Percentiles rank a stretch among this genome's conserved stretches.
These are phyloP conservation scores for Lacerta viridis DNA, from an alignment of 2,797 vertebrate genomes.

Conservation along the genomic window DNA sequence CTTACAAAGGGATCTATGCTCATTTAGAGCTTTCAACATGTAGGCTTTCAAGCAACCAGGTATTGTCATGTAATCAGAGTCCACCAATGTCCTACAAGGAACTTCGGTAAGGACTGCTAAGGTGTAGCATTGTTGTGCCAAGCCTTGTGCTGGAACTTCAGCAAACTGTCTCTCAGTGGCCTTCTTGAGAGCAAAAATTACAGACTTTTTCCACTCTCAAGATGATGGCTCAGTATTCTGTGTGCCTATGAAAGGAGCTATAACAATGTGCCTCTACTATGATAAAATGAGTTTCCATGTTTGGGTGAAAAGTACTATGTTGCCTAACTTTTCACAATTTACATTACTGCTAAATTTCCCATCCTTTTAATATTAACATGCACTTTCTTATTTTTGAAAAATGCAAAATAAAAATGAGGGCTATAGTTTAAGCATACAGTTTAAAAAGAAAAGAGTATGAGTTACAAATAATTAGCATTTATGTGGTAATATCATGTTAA, in stretches of 20 bases:
- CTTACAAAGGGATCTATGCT: not conserved
- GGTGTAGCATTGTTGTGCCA: not conserved
- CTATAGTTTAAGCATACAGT: conserved; percentile 16
- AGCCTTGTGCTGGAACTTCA: not conserved
- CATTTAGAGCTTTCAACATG: not conserved
- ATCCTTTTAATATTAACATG: not conserved
- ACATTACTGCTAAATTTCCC: conserved; percentile 6
- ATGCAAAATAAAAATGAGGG: not conserved
- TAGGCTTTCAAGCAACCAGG: not conserved
- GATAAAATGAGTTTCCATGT: not conserved
- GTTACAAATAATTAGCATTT: conserved; percentile 28
- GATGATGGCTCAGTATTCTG: conserved; percentile 28
- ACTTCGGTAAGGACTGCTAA: not conserved
- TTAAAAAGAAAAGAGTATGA: not conserved
- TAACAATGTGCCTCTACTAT: not conserved
- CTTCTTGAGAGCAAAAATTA: not conserved
- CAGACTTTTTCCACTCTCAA: not conserved
- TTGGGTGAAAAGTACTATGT: not conserved
- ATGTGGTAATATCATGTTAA: not conserved
- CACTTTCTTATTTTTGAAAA: not conserved
- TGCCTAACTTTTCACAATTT: rapidly evolving
- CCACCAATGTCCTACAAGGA: not conserved
- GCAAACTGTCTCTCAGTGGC: not conserved
- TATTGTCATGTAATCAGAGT: not conserved
- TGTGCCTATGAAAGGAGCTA: not conserved